These are phyloP conservation scores for Lepus oiostolus DNA, from an alignment of 2,797 vertebrate genomes.

Conservation along the genomic window DNA sequence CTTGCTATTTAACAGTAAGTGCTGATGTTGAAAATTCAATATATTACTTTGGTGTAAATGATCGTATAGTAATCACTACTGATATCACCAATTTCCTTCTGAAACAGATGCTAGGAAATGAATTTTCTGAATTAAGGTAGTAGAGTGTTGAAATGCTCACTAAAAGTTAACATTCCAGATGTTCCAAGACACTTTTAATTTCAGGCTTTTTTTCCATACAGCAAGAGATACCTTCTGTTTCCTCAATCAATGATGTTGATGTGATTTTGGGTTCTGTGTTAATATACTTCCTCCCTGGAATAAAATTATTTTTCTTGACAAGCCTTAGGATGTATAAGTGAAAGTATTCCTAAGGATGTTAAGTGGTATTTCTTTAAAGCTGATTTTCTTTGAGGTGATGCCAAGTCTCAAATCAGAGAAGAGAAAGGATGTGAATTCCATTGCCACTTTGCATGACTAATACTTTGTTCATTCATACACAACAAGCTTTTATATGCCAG, in stretches of 20 bases:
- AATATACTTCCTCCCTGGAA: constrained; percentile 23
- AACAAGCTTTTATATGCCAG: background rate
- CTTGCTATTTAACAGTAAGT: constrained; percentile 79
- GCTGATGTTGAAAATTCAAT: constrained; percentile 81
- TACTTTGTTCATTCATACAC: constrained; percentile 31
- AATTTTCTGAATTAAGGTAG: constrained; percentile 84
- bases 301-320: constrained; percentile 60
- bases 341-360: constrained; percentile 6
- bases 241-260: constrained; percentile 25
- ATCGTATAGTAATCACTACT: constrained; percentile 73
- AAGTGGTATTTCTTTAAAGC: constrained; percentile 58
- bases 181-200: constrained; percentile 16
- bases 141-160: constrained; percentile 76
- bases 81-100: constrained; percentile 78
- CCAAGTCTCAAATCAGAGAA: constrained; percentile 62
- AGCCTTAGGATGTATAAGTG: constrained; percentile 56
- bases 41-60: constrained; percentile 79
- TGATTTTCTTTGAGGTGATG: constrained; percentile 37
- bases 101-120: constrained; percentile 85
- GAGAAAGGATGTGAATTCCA: background rate
- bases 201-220: background rate
- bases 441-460: background rate
- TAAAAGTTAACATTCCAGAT: constrained; percentile 82
- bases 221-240: constrained; percentile 56
- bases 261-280: constrained; percentile 23